These are phyloP conservation scores for Chirona hameri DNA, from an alignment of 2,888 invertebrate species.

Conservation along the genomic window DNA sequence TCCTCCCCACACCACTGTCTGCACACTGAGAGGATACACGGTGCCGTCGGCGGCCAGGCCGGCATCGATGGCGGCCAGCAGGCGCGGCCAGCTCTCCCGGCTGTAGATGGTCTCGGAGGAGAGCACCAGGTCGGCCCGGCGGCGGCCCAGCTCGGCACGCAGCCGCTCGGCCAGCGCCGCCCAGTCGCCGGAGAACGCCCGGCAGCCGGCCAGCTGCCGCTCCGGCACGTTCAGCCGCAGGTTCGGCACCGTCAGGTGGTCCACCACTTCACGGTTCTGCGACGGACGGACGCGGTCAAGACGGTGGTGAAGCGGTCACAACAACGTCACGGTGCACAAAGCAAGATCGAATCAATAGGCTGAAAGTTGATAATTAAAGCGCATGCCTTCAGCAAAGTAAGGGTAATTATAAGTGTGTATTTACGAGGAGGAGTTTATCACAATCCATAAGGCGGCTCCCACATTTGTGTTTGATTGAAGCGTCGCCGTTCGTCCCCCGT, in stretches of 20 bases:
- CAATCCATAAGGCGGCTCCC: too few species aligned
- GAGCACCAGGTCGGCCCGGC: conserved; percentile 65
- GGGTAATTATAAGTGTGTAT: not conserved
- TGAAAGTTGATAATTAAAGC: too few species aligned
- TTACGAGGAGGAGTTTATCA: too few species aligned
- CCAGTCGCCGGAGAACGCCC: conserved; percentile 71
- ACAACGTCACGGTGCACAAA: too few species aligned
- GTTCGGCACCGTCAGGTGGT: conserved; percentile 76
- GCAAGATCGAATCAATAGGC: not conserved
- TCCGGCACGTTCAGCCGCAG: conserved; percentile 59
- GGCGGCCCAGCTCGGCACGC: not conserved
- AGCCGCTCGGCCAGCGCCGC: conserved; percentile 51
- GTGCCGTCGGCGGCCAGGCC: conserved; percentile 60
- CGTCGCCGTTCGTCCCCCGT: too few species aligned
- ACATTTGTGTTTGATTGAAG: too few species aligned
- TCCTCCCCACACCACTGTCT: too few species aligned
- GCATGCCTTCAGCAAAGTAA: conserved; percentile 6
- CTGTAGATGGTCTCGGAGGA: conserved; percentile 91
- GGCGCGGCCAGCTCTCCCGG: conserved; percentile 68
- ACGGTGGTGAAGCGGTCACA: too few species aligned
- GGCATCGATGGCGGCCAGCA: conserved; percentile 63
- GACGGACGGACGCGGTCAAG: conserved; percentile 31
- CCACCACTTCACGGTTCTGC: conserved; percentile 80
- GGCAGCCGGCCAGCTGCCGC: conserved; percentile 37
- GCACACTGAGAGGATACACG: conserved; percentile 63